Evolutionary conservation across 2,113 vertebrate genomes (phyloP).

Genomic region (Phaethornis superciliosus): DNA sequence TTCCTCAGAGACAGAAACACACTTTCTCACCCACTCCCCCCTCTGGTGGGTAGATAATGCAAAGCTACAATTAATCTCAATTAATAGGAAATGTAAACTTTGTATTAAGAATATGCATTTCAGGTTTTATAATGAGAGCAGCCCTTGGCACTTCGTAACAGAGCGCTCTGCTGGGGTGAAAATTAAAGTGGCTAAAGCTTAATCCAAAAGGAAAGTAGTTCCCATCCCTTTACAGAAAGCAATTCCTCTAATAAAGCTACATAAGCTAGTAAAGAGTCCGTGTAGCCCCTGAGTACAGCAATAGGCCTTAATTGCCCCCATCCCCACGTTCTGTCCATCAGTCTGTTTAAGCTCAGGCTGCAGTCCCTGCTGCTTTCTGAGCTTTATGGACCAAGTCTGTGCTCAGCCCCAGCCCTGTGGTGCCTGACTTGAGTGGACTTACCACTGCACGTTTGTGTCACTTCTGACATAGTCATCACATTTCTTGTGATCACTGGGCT

Average conservation of each 20-base stretch:
- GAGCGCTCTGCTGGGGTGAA: constrained; percentile 15
- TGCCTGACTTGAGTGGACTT: background rate
- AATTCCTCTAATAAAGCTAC: background rate
- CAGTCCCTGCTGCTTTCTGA: background rate
- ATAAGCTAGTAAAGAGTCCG: background rate
- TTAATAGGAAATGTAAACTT: constrained; percentile 37
- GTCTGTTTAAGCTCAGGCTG: background rate
- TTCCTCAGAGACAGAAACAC: background rate
- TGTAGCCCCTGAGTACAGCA: background rate
- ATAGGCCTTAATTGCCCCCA: background rate
- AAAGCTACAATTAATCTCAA: constrained; percentile 43
- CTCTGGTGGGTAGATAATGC: background rate
- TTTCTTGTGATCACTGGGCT: constrained; percentile 9
- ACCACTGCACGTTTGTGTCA: background rate
- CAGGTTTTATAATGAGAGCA: constrained; percentile 34
- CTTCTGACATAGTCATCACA: constrained; percentile 17
- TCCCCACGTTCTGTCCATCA: background rate
- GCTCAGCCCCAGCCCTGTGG: background rate
- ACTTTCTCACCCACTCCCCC: background rate
- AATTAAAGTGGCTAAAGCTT: constrained; percentile 12
- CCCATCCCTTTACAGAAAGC: fast-evolving
- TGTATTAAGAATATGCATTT: background rate
- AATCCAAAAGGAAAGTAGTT: background rate
- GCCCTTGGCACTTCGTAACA: background rate
- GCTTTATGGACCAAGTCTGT: background rate